Evolutionary conservation across 2,113 vertebrate species (phyloP).

Genomic region (Heterotilapia buettikoferi): DNA sequence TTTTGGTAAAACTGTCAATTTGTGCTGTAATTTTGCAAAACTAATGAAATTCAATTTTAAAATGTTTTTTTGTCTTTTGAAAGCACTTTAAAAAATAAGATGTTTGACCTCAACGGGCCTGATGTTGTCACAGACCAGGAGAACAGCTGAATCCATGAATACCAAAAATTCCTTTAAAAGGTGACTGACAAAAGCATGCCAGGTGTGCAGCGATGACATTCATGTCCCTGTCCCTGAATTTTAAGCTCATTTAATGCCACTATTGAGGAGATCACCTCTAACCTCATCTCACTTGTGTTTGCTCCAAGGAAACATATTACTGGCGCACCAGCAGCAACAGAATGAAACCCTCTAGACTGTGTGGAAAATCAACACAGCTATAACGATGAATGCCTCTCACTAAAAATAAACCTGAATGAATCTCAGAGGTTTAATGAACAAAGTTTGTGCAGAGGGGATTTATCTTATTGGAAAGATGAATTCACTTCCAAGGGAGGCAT

Average conservation of each 20-base stretch:
- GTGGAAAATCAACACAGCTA: constrained; percentile 26
- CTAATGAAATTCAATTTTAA: constrained; percentile 1
- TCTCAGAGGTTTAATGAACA: constrained; percentile 50
- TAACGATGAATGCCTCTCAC: neutral
- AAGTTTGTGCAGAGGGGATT: constrained; percentile 29
- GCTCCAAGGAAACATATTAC: constrained; percentile 10
- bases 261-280: neutral
- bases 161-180: constrained; percentile 19
- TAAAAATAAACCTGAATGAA: constrained; percentile 53
- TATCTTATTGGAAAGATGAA: constrained; percentile 53
- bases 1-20: neutral
- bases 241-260: neutral
- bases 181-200: constrained; percentile 5
- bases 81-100: neutral
- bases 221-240: neutral
- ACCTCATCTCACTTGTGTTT: constrained; percentile 11
- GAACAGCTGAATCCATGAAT: constrained; percentile 2
- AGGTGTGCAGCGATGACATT: neutral
- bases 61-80: neutral
- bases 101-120: constrained; percentile 24
- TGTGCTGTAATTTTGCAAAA: neutral
- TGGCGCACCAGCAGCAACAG: neutral
- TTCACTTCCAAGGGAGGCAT: constrained; percentile 38
- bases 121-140: neutral
- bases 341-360: constrained; percentile 15